A percentile compares a stretch with the other conserved stretches of the same genome.
phyloP scores from a whole-genome alignment of 2,113 vertebrate species.

The Hipposideros armiger region DNA sequence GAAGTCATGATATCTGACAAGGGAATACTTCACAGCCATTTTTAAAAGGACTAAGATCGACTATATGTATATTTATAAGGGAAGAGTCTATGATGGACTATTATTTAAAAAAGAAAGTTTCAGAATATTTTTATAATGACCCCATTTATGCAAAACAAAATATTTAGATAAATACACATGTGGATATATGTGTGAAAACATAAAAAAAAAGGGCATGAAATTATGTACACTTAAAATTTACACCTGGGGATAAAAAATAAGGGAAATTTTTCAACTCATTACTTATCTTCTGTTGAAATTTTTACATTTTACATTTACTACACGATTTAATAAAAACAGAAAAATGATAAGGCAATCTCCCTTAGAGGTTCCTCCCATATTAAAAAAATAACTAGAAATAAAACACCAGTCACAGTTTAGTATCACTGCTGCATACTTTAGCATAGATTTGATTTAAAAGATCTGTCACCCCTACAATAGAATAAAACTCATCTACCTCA shows the following conservation, averaged over 20 bases:
- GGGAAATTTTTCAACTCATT: neutral
- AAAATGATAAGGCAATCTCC: conserved; percentile 27
- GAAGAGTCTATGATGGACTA: neutral
- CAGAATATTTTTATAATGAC: neutral
- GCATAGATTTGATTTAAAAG: neutral
- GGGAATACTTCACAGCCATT: neutral
- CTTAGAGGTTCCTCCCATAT: neutral
- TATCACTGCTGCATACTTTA: neutral
- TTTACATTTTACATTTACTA: conserved; percentile 18
- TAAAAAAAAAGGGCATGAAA: neutral
- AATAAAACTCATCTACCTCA: neutral
- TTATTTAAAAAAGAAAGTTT: conserved; percentile 20
- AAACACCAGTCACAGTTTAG: conserved; percentile 1
- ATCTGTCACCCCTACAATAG: neutral
- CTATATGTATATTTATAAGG: neutral
- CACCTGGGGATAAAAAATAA: neutral
- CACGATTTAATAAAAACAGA: neutral
- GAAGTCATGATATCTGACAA: neutral
- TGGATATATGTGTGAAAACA: neutral
- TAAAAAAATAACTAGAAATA: neutral
- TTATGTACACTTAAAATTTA: conserved; percentile 33
- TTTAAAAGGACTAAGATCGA: neutral
- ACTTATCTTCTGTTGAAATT: neutral
- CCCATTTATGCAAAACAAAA: neutral
- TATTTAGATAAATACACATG: neutral